Conservation (phyloP, 1,140 invertebrate genomes). For the Drosophila kanapiae region DNA sequence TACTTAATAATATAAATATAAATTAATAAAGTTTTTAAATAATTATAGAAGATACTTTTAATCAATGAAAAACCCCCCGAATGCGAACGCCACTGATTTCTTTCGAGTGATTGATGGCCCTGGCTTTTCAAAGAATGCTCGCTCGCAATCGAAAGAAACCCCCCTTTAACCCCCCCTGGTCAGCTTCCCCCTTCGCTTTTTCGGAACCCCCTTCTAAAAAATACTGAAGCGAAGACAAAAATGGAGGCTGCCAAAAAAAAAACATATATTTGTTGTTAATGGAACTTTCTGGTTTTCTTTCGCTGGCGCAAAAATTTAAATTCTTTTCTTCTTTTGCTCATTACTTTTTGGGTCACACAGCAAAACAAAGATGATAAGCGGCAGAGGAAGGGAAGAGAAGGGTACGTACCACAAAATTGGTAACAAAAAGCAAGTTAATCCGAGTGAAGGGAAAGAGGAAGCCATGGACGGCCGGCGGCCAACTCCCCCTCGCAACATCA, state of each 20-base stretch:
- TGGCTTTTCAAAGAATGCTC: constrained; percentile 68
- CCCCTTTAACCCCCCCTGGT: not conserved
- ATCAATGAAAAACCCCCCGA: not conserved
- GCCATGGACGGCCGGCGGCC: constrained; percentile 8
- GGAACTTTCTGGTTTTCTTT: constrained; percentile 80
- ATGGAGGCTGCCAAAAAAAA: constrained; percentile 79
- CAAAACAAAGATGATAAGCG: constrained; percentile 10
- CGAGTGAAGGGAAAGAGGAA: constrained; percentile 46
- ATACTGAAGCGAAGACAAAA: constrained; percentile 49
- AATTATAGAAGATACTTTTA: not conserved
- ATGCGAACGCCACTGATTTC: constrained; percentile 2
- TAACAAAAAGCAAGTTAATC: constrained; percentile 41
- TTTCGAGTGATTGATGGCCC: constrained; percentile 64
- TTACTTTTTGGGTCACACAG: constrained; percentile 49
- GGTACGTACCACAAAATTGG: constrained; percentile 9
- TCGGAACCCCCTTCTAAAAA: constrained; percentile 13
- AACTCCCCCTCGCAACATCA: constrained; percentile 24
- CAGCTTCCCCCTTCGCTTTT: constrained; percentile 24
- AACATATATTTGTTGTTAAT: constrained; percentile 79
- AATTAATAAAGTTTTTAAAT: not conserved
- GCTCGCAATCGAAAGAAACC: constrained; percentile 26
- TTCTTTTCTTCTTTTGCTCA: constrained; percentile 50
- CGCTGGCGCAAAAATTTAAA: constrained; percentile 57
- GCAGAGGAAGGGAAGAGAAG: constrained; percentile 15
- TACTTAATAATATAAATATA: not conserved